phyloP scores from a whole-genome alignment of 2,113 vertebrate genomes.

The Poeciliopsis prolifica region DNA sequence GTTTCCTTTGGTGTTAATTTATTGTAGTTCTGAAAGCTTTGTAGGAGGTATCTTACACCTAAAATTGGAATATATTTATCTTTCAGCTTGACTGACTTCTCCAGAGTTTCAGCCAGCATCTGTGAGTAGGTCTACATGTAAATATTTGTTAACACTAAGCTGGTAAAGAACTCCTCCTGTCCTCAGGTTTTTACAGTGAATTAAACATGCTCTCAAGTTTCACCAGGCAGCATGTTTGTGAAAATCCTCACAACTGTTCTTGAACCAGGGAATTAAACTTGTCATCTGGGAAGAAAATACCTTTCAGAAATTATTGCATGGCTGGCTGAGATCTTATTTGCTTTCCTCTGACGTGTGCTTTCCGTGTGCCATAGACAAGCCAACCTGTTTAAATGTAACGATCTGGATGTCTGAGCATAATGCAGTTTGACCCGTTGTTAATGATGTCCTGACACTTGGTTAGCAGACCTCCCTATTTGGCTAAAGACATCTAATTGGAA shows the following conservation, averaged over 20 bases:
- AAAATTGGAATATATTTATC: too few species aligned
- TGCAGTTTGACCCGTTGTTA: conserved; percentile 75
- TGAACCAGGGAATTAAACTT: conserved; percentile 5
- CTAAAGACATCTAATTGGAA: conserved; percentile 65
- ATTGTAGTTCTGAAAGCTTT: too few species aligned
- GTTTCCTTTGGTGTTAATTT: too few species aligned
- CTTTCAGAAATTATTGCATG: neutral
- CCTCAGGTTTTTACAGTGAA: too few species aligned
- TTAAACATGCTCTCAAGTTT: too few species aligned
- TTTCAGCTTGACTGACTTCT: too few species aligned
- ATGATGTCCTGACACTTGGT: conserved; percentile 72
- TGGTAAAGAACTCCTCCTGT: too few species aligned
- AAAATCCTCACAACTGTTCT: neutral
- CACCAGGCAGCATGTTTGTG: too few species aligned
- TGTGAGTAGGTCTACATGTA: too few species aligned
- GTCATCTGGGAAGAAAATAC: conserved; percentile 1
- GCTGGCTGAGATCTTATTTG: conserved; percentile 56
- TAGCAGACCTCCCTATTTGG: conserved; percentile 52
- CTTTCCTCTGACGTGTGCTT: conserved; percentile 31
- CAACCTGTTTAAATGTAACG: conserved; percentile 40
- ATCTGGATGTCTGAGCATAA: conserved; percentile 65
- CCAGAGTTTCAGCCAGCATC: too few species aligned
- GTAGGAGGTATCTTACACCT: too few species aligned
- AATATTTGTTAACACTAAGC: too few species aligned
- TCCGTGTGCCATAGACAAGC: conserved; percentile 15